Conservation (phyloP, 2,113 vertebrate genomes). For the Gyps fulvus region DNA sequence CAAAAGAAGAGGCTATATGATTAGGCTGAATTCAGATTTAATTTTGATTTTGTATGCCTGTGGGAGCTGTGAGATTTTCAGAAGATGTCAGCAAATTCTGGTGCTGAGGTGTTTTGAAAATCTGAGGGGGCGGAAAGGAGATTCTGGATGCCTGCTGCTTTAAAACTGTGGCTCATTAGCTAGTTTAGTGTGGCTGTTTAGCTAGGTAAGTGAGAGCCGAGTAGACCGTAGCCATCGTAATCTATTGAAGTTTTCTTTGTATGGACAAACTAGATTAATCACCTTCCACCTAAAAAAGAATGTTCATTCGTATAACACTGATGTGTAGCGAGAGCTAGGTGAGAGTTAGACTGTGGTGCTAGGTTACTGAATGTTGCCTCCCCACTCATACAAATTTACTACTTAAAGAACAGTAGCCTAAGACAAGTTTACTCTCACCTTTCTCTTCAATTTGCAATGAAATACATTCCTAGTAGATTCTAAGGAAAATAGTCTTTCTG, state of each 20-base stretch:
- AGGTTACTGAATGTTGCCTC: background rate
- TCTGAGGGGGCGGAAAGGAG: background rate
- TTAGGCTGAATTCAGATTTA: background rate
- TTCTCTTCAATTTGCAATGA: background rate
- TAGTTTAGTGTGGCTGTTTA: background rate
- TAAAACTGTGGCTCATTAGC: background rate
- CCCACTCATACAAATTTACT: background rate
- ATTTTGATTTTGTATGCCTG: background rate
- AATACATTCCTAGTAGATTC: background rate
- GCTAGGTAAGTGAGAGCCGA: background rate
- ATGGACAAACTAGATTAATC: background rate
- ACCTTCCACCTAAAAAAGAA: background rate
- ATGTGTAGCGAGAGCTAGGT: background rate
- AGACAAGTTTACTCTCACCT: background rate
- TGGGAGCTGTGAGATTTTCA: background rate
- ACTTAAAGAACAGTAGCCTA: background rate
- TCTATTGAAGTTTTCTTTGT: background rate
- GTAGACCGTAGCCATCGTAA: background rate
- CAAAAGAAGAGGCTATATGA: background rate
- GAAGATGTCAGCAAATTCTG: background rate
- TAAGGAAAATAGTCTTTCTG: background rate
- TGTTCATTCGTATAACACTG: rapidly evolving
- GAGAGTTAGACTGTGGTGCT: background rate
- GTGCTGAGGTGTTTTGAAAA: background rate
- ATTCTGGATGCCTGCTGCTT: background rate